Base-by-base conservation (phyloP, 2,888 invertebrate species). In the Nemoura dubitans region DNA sequence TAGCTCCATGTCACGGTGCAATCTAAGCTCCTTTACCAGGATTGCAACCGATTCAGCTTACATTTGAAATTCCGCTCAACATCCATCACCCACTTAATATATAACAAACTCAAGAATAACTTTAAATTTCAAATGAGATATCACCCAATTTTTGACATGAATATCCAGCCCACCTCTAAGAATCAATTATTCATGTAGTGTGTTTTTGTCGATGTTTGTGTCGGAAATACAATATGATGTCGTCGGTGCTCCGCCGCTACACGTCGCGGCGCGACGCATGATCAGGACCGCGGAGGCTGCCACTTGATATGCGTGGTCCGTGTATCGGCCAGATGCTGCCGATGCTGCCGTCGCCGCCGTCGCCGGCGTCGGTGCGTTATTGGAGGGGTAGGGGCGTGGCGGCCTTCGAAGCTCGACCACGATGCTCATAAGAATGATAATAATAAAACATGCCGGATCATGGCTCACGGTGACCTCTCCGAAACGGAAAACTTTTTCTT, bases 351-450 rank as follows among this genome's bases (percentile, higher is more conserved):
- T 83, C 83, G 42, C 1, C 29, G 28, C 10, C 21, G 36, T n/a
- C n/a, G n/a, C n/a, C 16, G 81, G 81, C 27, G 26, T n/a, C 21
- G 16, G 82, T 28, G 82, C n/a, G 59, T n/a, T 25, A 26, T n/a
- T 25, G 59, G 26, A 43, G 43, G 43, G 2, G 26, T 5, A 27
- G 28, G 83, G 42, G 43, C 16, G 43, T 6, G 76, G 76, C 14
- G 84, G 76, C 14, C 59, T 27, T 14, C 43, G 28, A 26, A 1
- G 76, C 59, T 25, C 2, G 59, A 2, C 27, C 25, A 25, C 28
- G 26, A 10, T 28, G 6, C 87, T 87, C 87, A 87, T 87, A 87
- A 76, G 85, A 87, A 87, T 87, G 87, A 87, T 87, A 82, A 87
- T 87, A 85, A 85, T 87, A 81, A 87, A 76, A 87, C 85, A 85